A percentile compares a stretch with the other conserved stretches of the same genome.
Evolutionary conservation across 2,888 invertebrate genomes (phyloP).

Genomic region (Cantharis rustica): DNA sequence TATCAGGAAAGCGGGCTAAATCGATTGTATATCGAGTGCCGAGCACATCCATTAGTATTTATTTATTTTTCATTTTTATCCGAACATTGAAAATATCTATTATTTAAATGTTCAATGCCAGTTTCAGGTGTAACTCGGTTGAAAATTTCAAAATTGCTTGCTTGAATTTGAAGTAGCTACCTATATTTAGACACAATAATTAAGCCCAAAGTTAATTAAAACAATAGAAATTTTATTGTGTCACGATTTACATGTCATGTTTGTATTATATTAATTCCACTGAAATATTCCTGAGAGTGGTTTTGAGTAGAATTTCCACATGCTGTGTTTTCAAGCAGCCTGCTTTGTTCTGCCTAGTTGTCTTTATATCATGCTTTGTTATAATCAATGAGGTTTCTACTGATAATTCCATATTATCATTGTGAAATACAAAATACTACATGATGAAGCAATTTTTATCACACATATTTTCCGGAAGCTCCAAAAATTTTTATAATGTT

Average conservation of each 20-base stretch:
- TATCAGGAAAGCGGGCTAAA: neutral
- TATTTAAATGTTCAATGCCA: neutral
- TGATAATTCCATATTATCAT: neutral
- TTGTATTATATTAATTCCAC: neutral
- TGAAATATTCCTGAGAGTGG: neutral
- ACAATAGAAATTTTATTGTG: neutral
- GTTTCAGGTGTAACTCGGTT: neutral
- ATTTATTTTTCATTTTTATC: neutral
- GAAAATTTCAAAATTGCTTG: neutral
- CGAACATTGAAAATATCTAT: neutral
- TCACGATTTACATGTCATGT: neutral
- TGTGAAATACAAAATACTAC: neutral
- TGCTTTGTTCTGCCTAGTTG: neutral
- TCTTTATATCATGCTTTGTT: neutral
- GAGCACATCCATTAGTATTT: neutral
- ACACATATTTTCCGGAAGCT: too few species aligned
- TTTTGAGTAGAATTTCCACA: neutral
- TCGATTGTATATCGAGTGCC: neutral
- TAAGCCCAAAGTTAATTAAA: neutral
- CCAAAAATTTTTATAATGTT: too few species aligned
- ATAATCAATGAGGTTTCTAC: neutral
- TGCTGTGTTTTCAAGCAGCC: neutral
- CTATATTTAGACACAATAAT: neutral
- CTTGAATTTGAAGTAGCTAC: neutral
- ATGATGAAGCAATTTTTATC: neutral